Percentiles rank a stretch among this genome's conserved stretches.
Conservation (phyloP, 2,888 invertebrate species). For the Drosophila imparisetae region DNA sequence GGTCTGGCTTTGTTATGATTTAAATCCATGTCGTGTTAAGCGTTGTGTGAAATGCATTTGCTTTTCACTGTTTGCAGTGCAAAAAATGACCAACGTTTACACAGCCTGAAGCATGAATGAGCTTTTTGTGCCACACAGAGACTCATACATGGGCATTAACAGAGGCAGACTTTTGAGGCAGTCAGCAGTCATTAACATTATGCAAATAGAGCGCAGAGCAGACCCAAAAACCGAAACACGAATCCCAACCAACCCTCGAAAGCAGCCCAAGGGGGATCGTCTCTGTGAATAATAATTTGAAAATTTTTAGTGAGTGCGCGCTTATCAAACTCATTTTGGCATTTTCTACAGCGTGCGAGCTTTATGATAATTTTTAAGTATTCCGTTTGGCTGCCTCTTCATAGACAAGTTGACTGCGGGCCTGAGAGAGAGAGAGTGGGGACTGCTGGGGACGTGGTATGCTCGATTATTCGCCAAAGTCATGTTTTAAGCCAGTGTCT, state of each 20-base stretch:
- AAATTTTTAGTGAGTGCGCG: constrained; percentile 47
- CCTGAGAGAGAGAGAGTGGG: not conserved
- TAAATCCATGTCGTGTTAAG: constrained; percentile 2
- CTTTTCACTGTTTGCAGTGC: not conserved
- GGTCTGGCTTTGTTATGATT: constrained; percentile 2
- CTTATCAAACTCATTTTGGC: constrained; percentile 55
- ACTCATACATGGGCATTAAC: constrained; percentile 43
- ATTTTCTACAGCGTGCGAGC: constrained; percentile 74
- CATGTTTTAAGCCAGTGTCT: constrained; percentile 12
- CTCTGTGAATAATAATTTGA: constrained; percentile 49
- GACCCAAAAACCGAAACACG: not conserved
- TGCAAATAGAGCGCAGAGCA: constrained; percentile 48
- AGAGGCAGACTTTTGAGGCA: constrained; percentile 50
- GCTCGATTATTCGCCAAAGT: constrained; percentile 5
- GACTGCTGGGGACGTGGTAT: not conserved
- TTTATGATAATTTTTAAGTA: constrained; percentile 71
- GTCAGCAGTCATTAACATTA: constrained; percentile 47
- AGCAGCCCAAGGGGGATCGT: not conserved
- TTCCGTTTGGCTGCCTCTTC: constrained; percentile 36
- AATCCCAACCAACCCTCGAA: not conserved
- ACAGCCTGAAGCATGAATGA: constrained; percentile 50
- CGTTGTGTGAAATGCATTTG: constrained; percentile 8
- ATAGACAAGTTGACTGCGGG: constrained; percentile 6
- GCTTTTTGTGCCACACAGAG: constrained; percentile 40
- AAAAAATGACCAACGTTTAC: constrained; percentile 51